Conservation (phyloP, 2,797 vertebrate species). For the Harpagifer antarcticus region DNA sequence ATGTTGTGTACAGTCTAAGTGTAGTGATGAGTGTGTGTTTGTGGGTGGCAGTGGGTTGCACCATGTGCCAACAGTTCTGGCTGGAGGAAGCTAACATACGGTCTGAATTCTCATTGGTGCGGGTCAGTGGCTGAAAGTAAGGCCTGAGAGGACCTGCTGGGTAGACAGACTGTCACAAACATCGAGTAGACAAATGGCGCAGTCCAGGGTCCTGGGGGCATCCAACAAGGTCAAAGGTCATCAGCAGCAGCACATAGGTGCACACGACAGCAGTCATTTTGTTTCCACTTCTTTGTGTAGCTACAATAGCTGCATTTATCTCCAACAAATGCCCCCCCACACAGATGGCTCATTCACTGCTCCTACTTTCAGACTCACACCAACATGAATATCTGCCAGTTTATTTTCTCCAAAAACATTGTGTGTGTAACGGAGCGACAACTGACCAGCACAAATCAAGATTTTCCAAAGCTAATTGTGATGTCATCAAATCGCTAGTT, state of each 20-base stretch:
- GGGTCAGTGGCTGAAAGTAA: conserved; percentile 73
- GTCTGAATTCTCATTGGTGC: conserved; percentile 62
- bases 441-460: not conserved
- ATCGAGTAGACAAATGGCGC: conserved; percentile 70
- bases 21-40: conserved; percentile 33
- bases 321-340: too few species aligned
- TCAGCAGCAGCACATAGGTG: conserved; percentile 17
- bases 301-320: not conserved
- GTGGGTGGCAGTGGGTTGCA: conserved; percentile 41
- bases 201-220: conserved; percentile 45
- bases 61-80: conserved; percentile 67
- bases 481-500: not conserved
- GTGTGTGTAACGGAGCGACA: not conserved
- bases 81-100: conserved; percentile 70
- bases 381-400: not conserved
- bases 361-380: too few species aligned
- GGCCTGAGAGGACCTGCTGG: conserved; percentile 77
- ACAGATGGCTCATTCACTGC: too few species aligned
- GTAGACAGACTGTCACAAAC: conserved; percentile 76
- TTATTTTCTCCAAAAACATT: not conserved
- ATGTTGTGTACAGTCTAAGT: conserved; percentile 40
- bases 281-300: not conserved
- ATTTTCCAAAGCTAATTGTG: not conserved
- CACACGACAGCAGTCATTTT: conserved; percentile 27
- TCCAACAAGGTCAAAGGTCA: conserved; percentile 71